phyloP scores from a whole-genome alignment of 2,797 vertebrate species.

The Channallabes apus region DNA sequence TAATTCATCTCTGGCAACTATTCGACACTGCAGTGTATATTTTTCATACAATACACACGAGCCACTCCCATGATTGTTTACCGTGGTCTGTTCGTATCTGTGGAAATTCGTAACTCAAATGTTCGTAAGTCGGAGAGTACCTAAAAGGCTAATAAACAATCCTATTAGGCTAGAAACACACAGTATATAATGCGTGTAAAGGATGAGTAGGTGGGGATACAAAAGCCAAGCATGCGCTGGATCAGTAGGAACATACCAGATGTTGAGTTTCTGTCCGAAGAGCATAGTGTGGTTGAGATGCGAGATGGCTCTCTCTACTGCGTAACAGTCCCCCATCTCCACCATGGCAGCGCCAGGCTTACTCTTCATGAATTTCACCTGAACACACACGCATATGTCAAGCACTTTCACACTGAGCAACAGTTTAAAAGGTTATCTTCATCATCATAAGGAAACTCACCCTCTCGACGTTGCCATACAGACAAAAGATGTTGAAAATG shows the following conservation, averaged over 20 bases:
- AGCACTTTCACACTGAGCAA: not conserved
- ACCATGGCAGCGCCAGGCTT: constrained; percentile 95
- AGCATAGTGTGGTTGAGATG: constrained; percentile 96
- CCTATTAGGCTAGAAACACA: too few relatives aligned
- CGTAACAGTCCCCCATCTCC: constrained; percentile 94
- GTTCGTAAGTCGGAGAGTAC: too few relatives aligned
- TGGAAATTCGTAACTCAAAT: too few relatives aligned
- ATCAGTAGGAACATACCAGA: constrained; percentile 77
- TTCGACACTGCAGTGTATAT: too few relatives aligned
- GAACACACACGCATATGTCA: not conserved
- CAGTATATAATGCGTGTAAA: too few relatives aligned
- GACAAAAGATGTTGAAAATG: constrained; percentile 93
- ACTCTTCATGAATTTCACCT: constrained; percentile 98
- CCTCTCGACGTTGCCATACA: constrained; percentile 92
- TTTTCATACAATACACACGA: too few relatives aligned
- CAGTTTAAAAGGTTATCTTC: not conserved
- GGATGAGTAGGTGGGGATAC: too few relatives aligned
- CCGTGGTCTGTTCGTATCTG: too few relatives aligned
- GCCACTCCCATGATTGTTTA: too few relatives aligned
- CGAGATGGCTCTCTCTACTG: constrained; percentile 89
- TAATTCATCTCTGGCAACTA: too few relatives aligned
- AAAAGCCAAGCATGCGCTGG: not conserved
- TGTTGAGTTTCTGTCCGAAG: constrained; percentile 91
- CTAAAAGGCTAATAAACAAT: too few relatives aligned
- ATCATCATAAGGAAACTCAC: constrained; percentile 66